Evolutionary conservation across 1,140 invertebrate genomes (phyloP), one percentile per base, ranked within the genome.

Genomic region (Galleria mellonella): DNA sequence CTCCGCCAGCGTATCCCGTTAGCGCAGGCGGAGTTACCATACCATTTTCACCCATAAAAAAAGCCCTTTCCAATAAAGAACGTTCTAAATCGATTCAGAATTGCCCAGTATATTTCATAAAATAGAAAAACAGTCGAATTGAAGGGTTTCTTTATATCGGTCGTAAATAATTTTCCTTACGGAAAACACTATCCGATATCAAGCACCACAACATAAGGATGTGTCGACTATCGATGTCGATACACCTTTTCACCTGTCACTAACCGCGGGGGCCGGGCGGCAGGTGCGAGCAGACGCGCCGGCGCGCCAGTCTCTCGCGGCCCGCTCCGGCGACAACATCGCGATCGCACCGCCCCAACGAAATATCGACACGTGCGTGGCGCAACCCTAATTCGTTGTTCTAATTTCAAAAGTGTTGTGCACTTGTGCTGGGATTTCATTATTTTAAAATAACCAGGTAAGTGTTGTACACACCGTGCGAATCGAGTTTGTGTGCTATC

Each of bases 271-370:
- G 73, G 72, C 64, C 71, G 74, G 76, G 78, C 71, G 74, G 75
- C 75, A 78, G 75, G 77, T 78, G 77, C 53, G 42, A 48, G 53
- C 67, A 84, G 79, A 82, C 77, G 73, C 70, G 62, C 62, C 75
- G 79, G 79, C 79, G 79, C 79, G 79, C 72, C 75, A 82, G 79
- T 82, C 77, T 72, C 62, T 47, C 72, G 73, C 77, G 73, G 62
- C 66, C 63, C 67, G 67, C 55, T 55, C 45, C 48, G 65, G 67
- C 56, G 47, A 69, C n/a, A 70, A 82, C 77, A 77, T 76, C 73
- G 71, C 64, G 66, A 47, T 31, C 35, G 28, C 32, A 35, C 55
- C 43, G 60, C 58, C 48, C 43, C 14, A 37, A 9, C 35, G 14
- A 40, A 41, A 31, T 60, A 67, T 64, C 69, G 66, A 72, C 77